phyloP scores from a whole-genome alignment of 2,888 invertebrate species.

The Tryphoninae sp. region DNA sequence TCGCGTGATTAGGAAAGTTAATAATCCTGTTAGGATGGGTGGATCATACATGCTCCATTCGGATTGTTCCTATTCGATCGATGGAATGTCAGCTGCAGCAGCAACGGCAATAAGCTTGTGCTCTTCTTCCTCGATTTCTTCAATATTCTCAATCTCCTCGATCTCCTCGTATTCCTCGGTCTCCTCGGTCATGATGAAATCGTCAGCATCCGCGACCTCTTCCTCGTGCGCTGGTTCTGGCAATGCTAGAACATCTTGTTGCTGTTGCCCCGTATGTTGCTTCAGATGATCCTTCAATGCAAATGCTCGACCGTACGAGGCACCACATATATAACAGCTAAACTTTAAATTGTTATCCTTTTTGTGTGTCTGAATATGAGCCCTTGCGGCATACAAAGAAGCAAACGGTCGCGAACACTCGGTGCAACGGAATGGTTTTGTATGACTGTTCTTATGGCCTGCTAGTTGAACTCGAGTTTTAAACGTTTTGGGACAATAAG shows the following conservation, averaged over 20 bases:
- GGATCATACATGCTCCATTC: slow-evolving; percentile 14
- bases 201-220: slow-evolving; percentile 75
- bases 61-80: slow-evolving; percentile 4
- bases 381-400: slow-evolving; percentile 88
- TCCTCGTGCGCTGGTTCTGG: slow-evolving; percentile 78
- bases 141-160: slow-evolving; percentile 60
- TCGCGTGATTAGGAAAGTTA: neutral
- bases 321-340: slow-evolving; percentile 88
- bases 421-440: slow-evolving; percentile 90
- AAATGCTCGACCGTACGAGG: slow-evolving; percentile 89
- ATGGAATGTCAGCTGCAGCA: slow-evolving; percentile 14
- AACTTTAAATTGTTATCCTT: slow-evolving; percentile 87
- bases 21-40: neutral
- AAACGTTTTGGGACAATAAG: slow-evolving; percentile 90
- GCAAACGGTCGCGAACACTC: slow-evolving; percentile 89
- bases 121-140: slow-evolving; percentile 55
- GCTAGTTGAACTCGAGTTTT: slow-evolving; percentile 91
- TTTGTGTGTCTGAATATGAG: slow-evolving; percentile 89
- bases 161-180: slow-evolving; percentile 65
- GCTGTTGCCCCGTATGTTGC: slow-evolving; percentile 83
- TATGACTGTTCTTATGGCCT: slow-evolving; percentile 91
- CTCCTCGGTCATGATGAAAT: slow-evolving; percentile 74
- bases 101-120: slow-evolving; percentile 49
- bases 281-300: slow-evolving; percentile 89
- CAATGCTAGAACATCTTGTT: slow-evolving; percentile 76